Evolutionary conservation across 2,888 invertebrate genomes (phyloP).

Genomic region (Limnephilus lunatus): DNA sequence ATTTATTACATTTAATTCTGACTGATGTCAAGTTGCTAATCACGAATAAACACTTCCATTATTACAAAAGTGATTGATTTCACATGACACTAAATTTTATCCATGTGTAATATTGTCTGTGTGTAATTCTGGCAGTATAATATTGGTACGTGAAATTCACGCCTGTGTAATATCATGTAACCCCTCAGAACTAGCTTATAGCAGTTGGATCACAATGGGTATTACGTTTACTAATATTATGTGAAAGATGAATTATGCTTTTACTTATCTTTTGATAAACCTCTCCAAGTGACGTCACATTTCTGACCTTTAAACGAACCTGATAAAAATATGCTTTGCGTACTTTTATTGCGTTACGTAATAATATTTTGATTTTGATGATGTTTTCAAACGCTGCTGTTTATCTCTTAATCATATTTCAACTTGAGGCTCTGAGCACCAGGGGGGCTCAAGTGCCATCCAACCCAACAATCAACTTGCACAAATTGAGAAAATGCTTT

Average conservation of each 20-base stretch:
- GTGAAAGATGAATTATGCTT: background rate
- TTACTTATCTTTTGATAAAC: background rate
- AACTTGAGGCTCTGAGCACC: background rate
- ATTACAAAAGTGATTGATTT: background rate
- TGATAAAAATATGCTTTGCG: background rate
- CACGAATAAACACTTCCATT: background rate
- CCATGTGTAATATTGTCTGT: too few species aligned
- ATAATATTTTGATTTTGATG: background rate
- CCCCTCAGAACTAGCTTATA: background rate
- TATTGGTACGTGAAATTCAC: too few species aligned
- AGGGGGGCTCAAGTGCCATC: background rate
- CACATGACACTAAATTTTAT: background rate
- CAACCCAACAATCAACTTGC: background rate
- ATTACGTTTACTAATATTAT: background rate
- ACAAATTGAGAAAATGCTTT: background rate
- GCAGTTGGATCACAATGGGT: background rate
- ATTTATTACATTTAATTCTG: background rate
- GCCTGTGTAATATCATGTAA: too few species aligned
- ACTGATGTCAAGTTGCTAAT: background rate
- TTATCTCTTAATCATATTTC: background rate
- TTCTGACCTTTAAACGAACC: slow-evolving; percentile 2
- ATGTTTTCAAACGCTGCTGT: background rate
- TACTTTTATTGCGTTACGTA: background rate
- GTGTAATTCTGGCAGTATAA: too few species aligned
- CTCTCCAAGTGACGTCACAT: background rate